Evolutionary conservation across 2,888 invertebrate genomes (phyloP).

Genomic region (Apocheima hispidaria): DNA sequence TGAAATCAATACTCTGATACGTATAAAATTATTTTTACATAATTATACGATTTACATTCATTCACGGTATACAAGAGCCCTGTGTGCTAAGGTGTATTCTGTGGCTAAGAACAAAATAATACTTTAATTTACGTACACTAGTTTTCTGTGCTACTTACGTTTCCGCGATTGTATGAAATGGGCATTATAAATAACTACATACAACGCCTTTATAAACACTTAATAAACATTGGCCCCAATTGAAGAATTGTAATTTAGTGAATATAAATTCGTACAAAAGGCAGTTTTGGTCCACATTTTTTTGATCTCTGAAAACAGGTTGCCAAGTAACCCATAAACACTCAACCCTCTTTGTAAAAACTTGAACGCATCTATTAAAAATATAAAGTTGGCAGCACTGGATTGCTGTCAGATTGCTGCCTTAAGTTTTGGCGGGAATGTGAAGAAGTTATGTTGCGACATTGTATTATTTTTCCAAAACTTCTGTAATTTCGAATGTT

Average conservation of each 20-base stretch:
- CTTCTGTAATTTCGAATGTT: no score
- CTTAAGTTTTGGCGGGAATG: not conserved
- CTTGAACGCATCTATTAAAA: conserved; percentile 22
- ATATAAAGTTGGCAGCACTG: conserved; percentile 28
- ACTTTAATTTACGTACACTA: not conserved
- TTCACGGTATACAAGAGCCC: conserved; percentile 7
- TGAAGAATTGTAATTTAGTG: conserved; percentile 53
- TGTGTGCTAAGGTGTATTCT: not conserved
- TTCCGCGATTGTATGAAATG: conserved; percentile 78
- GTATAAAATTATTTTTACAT: conserved; percentile 35
- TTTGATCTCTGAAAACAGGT: conserved; percentile 60
- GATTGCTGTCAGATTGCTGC: conserved; percentile 18
- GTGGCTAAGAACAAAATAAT: not conserved
- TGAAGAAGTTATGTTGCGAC: not conserved
- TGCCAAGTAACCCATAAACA: conserved; percentile 37
- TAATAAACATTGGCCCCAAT: conserved; percentile 68
- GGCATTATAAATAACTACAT: conserved; percentile 70
- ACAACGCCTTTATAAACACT: conserved; percentile 54
- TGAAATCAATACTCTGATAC: conserved; percentile 9
- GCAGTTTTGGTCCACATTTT: conserved; percentile 75
- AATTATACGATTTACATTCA: conserved; percentile 39
- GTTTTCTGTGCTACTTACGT: conserved; percentile 65
- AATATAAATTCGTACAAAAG: conserved; percentile 77
- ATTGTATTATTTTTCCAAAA: no score
- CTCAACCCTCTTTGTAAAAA: not conserved